Conservation (phyloP, 2,888 invertebrate genomes). For the Sesia apiformis region DNA sequence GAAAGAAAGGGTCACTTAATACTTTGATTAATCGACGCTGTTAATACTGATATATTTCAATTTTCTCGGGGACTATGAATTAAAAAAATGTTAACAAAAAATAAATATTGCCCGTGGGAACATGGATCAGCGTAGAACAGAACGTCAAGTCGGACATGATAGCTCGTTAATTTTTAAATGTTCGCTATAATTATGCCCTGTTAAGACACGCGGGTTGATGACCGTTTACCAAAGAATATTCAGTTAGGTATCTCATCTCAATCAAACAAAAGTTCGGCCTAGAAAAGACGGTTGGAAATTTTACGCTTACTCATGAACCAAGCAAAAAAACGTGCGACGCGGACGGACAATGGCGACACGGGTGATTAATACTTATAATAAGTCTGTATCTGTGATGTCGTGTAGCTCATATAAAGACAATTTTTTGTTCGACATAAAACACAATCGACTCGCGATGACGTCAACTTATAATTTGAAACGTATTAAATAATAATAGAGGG, state of each 20-base stretch:
- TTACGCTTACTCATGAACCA: conserved; percentile 52
- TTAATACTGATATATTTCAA: no score
- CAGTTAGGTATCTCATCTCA: conserved; percentile 36
- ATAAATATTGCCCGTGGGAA: no score
- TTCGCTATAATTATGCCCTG: conserved; percentile 22
- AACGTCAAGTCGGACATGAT: no score
- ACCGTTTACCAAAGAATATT: conserved; percentile 22
- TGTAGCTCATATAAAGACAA: neutral
- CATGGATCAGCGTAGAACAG: no score
- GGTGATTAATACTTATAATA: neutral
- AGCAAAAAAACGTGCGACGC: neutral
- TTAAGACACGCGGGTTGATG: conserved; percentile 40
- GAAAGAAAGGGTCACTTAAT: no score
- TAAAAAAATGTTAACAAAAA: no score
- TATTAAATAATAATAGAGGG: neutral
- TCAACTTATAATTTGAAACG: neutral
- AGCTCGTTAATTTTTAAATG: neutral
- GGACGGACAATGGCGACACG: conserved; percentile 44
- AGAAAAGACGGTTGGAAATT: conserved; percentile 35
- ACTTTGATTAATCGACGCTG: no score
- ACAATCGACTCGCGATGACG: neutral
- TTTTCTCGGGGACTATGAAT: no score
- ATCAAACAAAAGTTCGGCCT: conserved; percentile 51
- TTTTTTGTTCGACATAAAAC: neutral
- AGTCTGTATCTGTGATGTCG: neutral